phyloP scores from a whole-genome alignment of 2,113 vertebrate genomes.

The Picathartes gymnocephalus region DNA sequence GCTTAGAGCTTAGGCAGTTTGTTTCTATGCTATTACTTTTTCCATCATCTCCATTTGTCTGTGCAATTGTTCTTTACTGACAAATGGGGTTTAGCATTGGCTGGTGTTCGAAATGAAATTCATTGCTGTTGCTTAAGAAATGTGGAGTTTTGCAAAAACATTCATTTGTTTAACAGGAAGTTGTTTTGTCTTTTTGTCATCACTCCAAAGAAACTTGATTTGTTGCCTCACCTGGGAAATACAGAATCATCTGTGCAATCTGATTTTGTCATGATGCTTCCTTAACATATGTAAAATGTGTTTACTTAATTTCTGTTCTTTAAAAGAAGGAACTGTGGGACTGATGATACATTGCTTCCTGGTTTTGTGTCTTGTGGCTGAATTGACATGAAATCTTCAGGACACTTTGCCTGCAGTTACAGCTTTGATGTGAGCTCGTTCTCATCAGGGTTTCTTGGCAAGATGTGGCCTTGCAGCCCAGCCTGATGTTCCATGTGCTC shows the following conservation, averaged over 20 bases:
- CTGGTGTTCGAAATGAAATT: not conserved
- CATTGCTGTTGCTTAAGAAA: not conserved
- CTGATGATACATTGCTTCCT: not conserved
- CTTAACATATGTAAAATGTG: not conserved
- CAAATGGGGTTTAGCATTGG: slow-evolving; percentile 1
- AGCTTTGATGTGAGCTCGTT: not conserved
- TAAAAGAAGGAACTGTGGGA: not conserved
- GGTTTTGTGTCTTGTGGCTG: not conserved
- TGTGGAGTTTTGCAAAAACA: not conserved
- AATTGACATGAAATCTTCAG: not conserved
- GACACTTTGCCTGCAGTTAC: not conserved
- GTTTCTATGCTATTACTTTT: not conserved
- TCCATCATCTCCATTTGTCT: not conserved
- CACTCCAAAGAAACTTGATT: not conserved
- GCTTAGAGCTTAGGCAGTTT: not conserved
- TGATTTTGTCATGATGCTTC: not conserved
- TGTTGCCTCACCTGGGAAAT: not conserved
- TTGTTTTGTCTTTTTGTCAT: not conserved
- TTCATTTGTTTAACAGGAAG: not conserved
- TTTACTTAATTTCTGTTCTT: not conserved
- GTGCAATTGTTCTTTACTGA: not conserved
- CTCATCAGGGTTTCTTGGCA: not conserved
- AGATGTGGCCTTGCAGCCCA: not conserved
- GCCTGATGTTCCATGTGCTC: not conserved
- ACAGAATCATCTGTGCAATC: not conserved